A percentile compares a stretch with the other conserved stretches of the same genome.
Evolutionary conservation across 2,113 vertebrate genomes (phyloP).

Genomic region (Sphaerodactylus townsendi): DNA sequence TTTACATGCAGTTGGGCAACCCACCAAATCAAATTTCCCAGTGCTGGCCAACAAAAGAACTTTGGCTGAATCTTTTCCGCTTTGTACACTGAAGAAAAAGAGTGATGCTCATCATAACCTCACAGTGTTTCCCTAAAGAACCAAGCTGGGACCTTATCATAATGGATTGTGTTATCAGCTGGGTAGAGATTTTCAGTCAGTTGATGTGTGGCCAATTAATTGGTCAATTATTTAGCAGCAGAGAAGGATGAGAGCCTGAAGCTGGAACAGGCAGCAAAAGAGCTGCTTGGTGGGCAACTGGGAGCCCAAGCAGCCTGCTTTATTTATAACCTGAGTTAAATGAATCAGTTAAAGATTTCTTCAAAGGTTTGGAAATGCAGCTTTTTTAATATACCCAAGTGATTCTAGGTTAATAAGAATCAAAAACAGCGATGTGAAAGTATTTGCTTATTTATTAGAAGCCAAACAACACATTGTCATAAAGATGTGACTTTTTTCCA

Average conservation of each 20-base stretch:
- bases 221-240: not conserved
- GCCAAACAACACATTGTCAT: not conserved
- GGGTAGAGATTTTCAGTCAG: not conserved
- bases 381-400: not conserved
- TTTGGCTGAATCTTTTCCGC: not conserved
- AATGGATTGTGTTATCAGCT: not conserved
- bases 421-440: not conserved
- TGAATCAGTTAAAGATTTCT: conserved; percentile 3
- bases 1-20: not conserved
- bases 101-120: not conserved
- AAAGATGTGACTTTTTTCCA: not conserved
- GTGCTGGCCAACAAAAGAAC: not conserved
- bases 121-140: not conserved
- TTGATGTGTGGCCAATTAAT: conserved; percentile 13
- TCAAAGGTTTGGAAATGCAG: not conserved
- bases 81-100: not conserved
- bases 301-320: not conserved
- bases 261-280: not conserved
- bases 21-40: not conserved
- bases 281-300: not conserved
- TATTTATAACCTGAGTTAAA: not conserved
- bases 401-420: not conserved
- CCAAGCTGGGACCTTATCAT: not conserved
- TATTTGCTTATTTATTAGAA: not conserved
- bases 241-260: not conserved